These are phyloP conservation scores for Megaustenia siamemsis DNA, from an alignment of 2,888 invertebrate genomes.

Conservation along the genomic window DNA sequence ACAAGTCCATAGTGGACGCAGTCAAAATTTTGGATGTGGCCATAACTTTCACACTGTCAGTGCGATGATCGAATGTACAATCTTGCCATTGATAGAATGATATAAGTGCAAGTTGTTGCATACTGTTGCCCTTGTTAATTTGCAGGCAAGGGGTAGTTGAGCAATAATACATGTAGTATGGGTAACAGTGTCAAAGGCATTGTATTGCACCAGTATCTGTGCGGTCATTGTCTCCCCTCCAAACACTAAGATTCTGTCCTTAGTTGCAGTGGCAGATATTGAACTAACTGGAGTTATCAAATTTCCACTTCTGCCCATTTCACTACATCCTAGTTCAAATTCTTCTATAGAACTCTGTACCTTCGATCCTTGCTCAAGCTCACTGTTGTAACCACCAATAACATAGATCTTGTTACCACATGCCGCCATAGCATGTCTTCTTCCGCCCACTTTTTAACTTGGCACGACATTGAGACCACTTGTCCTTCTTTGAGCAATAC, in stretches of 20 bases:
- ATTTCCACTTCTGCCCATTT: constrained; percentile 65
- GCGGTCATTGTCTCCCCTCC: constrained; percentile 74
- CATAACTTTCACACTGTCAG: constrained; percentile 57
- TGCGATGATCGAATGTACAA: constrained; percentile 64
- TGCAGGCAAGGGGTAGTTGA: constrained; percentile 69
- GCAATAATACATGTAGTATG: constrained; percentile 65
- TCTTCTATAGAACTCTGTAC: constrained; percentile 71
- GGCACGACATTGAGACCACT: constrained; percentile 68
- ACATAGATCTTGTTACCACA: constrained; percentile 69
- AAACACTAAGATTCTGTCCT: constrained; percentile 69
- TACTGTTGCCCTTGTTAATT: constrained; percentile 69
- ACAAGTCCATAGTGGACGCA: constrained; percentile 72
- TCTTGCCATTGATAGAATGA: constrained; percentile 72
- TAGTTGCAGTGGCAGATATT: constrained; percentile 70
- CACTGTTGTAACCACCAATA: constrained; percentile 73
- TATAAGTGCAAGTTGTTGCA: constrained; percentile 68
- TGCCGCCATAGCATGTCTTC: constrained; percentile 72
- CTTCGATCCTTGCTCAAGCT: constrained; percentile 66
- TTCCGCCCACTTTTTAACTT: constrained; percentile 68
- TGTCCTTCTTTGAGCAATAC: constrained; percentile 69
- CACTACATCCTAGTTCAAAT: constrained; percentile 66
- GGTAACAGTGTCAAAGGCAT: constrained; percentile 70
- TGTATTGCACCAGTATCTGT: constrained; percentile 70
- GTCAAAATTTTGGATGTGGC: constrained; percentile 70
- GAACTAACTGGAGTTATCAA: constrained; percentile 69